A percentile compares a stretch with the other conserved stretches of the same genome.
These are phyloP conservation scores for Austrofundulus limnaeus DNA, from an alignment of 2,113 vertebrate genomes.

Conservation along the genomic window DNA sequence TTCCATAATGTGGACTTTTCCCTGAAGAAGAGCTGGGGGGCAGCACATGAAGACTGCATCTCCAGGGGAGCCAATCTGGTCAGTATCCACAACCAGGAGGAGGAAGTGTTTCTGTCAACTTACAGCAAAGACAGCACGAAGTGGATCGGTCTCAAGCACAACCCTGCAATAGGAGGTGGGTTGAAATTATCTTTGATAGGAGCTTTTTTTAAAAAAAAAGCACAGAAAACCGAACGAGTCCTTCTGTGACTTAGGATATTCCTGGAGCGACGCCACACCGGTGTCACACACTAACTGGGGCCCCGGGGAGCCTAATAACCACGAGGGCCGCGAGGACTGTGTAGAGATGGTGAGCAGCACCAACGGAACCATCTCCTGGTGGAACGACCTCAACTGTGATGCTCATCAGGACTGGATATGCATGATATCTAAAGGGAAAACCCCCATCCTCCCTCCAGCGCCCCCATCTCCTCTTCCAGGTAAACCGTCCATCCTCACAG, in stretches of 20 bases:
- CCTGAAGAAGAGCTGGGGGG: constrained; percentile 77
- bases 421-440: constrained; percentile 73
- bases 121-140: constrained; percentile 72
- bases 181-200: not conserved
- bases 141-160: constrained; percentile 80
- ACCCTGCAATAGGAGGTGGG: constrained; percentile 74
- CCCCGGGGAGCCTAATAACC: constrained; percentile 76
- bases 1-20: constrained; percentile 74
- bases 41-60: constrained; percentile 72
- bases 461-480: constrained; percentile 73
- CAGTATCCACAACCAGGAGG: constrained; percentile 76
- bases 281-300: constrained; percentile 82
- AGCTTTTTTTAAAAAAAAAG: not conserved
- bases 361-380: constrained; percentile 74
- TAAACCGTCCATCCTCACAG: constrained; percentile 11
- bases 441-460: constrained; percentile 66
- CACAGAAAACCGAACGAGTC: not conserved
- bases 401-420: constrained; percentile 83
- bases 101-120: constrained; percentile 72
- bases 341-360: constrained; percentile 78
- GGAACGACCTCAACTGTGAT: constrained; percentile 82
- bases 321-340: constrained; percentile 76
- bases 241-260: constrained; percentile 61
- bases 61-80: constrained; percentile 71
- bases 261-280: constrained; percentile 74